A percentile compares a stretch with the other conserved stretches of the same genome.
Conservation (phyloP, 2,888 invertebrate species). For the Atrina japonica region DNA sequence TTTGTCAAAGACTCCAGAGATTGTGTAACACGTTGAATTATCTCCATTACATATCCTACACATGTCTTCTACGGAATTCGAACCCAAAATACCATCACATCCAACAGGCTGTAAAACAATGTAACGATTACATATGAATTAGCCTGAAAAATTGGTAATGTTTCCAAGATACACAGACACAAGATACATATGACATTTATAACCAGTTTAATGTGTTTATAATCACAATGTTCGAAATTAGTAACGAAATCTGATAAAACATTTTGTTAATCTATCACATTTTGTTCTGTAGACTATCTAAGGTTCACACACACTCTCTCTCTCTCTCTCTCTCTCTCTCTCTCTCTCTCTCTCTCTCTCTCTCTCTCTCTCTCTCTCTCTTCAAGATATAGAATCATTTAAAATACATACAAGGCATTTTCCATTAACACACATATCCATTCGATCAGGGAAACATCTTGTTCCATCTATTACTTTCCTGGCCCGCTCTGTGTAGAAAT, state of each 20-base stretch:
- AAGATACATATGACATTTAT: no score
- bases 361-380: no score
- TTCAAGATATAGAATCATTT: no score
- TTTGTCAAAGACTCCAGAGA: conserved; percentile 69
- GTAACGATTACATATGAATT: no score
- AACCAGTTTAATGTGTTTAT: no score
- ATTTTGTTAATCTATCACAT: no score
- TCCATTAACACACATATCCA: conserved; percentile 96
- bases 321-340: no score
- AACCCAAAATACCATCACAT: conserved; percentile 76
- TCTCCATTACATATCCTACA: conserved; percentile 79
- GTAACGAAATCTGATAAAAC: no score
- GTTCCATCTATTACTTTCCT: conserved; percentile 88
- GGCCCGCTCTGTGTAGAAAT: conserved; percentile 95
- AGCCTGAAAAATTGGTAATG: no score
- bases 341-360: no score
- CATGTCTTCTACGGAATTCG: conserved; percentile 73
- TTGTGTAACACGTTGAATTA: conserved; percentile 72
- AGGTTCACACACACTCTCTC: background rate
- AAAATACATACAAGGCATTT: conserved; percentile 88
- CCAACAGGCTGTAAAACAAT: conserved; percentile 71
- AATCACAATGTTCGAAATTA: no score
- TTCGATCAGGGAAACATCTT: conserved; percentile 84
- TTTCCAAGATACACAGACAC: background rate
- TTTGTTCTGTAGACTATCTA: no score